Evolutionary conservation across 2,113 vertebrate species (phyloP).

Genomic region (Ptychochromis oligacanthus): DNA sequence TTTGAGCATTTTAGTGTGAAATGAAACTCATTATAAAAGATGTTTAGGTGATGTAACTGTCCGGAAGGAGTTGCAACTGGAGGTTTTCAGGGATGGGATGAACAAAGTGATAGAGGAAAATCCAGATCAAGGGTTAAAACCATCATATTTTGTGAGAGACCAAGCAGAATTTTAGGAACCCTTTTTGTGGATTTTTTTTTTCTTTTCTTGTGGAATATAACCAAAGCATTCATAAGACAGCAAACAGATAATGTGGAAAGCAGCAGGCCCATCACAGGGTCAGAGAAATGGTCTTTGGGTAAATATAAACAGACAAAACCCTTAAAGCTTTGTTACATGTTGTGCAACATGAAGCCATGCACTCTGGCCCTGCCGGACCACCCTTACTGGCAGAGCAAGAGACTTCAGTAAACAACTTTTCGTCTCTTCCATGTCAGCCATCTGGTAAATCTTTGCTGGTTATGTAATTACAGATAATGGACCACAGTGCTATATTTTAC

Average conservation of each 20-base stretch:
- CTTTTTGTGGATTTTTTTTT: not conserved
- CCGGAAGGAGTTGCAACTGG: not conserved
- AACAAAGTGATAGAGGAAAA: not conserved
- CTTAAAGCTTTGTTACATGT: slow-evolving; percentile 13
- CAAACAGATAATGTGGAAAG: not conserved
- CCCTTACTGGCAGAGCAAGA: not conserved
- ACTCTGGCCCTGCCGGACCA: not conserved
- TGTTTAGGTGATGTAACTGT: slow-evolving; percentile 41
- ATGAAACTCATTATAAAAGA: slow-evolving; percentile 11
- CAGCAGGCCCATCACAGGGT: not conserved
- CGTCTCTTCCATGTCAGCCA: not conserved
- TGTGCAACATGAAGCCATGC: slow-evolving; percentile 7
- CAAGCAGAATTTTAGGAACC: not conserved
- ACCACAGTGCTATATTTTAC: not conserved
- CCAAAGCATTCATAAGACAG: not conserved
- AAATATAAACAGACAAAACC: not conserved
- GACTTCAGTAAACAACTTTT: slow-evolving; percentile 17
- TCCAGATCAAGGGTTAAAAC: not conserved
- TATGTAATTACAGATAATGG: slow-evolving; percentile 10
- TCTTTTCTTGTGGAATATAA: not conserved
- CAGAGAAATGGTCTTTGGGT: not conserved
- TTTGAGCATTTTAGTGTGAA: slow-evolving; percentile 15
- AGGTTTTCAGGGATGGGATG: not conserved
- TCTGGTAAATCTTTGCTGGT: slow-evolving; percentile 3
- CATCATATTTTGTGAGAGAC: not conserved